Base-by-base conservation (phyloP, 2,113 vertebrate species). In the Dipodomys stephensi region DNA sequence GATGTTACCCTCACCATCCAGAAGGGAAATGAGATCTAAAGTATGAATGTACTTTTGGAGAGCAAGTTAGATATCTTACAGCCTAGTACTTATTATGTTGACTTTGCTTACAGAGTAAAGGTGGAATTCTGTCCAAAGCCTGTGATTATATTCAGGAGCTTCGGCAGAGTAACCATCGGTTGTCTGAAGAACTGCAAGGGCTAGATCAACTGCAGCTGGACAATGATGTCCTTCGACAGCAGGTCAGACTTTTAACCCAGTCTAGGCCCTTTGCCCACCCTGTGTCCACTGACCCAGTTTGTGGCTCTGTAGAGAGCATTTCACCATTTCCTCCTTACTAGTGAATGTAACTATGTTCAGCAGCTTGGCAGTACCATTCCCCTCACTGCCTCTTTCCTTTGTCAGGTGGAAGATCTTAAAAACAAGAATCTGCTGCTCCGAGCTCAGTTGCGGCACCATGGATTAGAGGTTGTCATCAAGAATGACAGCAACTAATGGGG, bases 141-240 rank as follows among this genome's bases (percentile, higher is more conserved):
- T 99, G 99, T 6, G 99, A 99, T 94, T 99, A 99, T 97, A 99
- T 99, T 96, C 99, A 99, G 97, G 99, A 99, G 87, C 98, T 99
- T 46, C 97, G 99, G 73, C 99, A 99, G 97, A 99, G 98, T 95
- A 99, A 99, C 98, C 96, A 98, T 80, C 98, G 99, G 53, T 97
- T 99, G 68, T 98, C 98, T 0, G 99, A 99, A 62, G 99, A 99
- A 35, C 97, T 99, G 72, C 94, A 98, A 93, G 98, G 98, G 6
- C 97, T 99, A 1, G 99, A 99, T 35, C 99, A 99, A 64, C 98
- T 99, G 86, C 98, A 99, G 96, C 97, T 99, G 87, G 99, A 99
- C 97, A 99, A 99, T n/a, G 99, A 99, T 87, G 98, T 99, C 1
- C 98, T 99, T 28, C 97, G 99, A 82, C 99, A 99, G 95, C 99